phyloP scores from a whole-genome alignment of 2,113 vertebrate genomes.

The Chelonoidis abingdonii region DNA sequence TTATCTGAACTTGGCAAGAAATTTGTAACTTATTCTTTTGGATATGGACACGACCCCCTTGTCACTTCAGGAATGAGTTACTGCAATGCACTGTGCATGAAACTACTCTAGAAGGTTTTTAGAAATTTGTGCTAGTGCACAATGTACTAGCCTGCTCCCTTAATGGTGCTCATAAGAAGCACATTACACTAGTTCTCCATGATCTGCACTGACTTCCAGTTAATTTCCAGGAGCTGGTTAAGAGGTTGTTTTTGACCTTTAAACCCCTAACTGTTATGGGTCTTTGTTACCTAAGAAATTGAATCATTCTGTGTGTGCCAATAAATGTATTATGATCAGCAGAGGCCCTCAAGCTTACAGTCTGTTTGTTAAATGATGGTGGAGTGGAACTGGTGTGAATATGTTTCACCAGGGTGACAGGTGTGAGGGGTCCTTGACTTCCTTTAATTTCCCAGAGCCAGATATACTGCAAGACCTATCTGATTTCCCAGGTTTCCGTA shows the following conservation, averaged over 20 bases:
- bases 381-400: not conserved
- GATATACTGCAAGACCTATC: not conserved
- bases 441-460: not conserved
- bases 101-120: not conserved
- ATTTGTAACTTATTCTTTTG: not conserved
- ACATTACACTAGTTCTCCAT: not conserved
- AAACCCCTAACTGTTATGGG: not conserved
- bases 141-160: not conserved
- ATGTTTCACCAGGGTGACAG: not conserved
- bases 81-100: not conserved
- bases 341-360: not conserved
- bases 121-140: not conserved
- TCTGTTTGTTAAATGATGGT: not conserved
- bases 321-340: not conserved
- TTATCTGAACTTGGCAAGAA: not conserved
- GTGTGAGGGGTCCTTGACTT: not conserved
- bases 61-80: not conserved
- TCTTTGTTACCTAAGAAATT: not conserved
- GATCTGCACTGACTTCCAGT: not conserved
- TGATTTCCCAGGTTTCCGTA: not conserved
- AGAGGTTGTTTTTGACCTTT: not conserved
- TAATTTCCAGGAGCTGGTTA: not conserved
- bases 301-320: not conserved
- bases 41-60: not conserved
- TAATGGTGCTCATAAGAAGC: not conserved